phyloP scores from a whole-genome alignment of 2,797 vertebrate genomes.

The Heteromormyrus szaboi region DNA sequence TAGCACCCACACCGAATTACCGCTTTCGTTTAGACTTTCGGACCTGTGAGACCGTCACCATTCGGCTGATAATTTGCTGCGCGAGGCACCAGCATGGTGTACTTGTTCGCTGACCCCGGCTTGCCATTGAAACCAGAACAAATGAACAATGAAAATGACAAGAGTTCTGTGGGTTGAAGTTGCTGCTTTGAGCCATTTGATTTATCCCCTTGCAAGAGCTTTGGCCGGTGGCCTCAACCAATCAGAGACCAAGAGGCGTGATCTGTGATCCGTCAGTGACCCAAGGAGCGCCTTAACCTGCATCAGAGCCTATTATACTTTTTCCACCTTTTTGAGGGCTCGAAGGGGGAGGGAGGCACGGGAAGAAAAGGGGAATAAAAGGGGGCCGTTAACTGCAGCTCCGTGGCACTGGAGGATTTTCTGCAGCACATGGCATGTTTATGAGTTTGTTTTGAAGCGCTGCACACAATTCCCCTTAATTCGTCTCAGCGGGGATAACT shows the following conservation, averaged over 20 bases:
- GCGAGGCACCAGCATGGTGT: neutral
- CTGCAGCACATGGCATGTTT: conserved; percentile 57
- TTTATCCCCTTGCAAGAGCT: conserved; percentile 1
- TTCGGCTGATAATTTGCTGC: neutral
- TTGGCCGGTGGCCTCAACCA: neutral
- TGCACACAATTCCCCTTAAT: conserved; percentile 35
- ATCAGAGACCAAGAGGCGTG: neutral
- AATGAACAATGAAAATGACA: conserved; percentile 18
- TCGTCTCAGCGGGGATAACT: conserved; percentile 51
- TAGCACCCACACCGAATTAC: conserved; percentile 6
- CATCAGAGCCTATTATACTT: conserved; percentile 16
- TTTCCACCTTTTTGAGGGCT: neutral
- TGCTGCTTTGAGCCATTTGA: neutral
- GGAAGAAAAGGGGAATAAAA: conserved; percentile 5
- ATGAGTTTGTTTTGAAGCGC: conserved; percentile 63
- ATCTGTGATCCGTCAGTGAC: conserved; percentile 9
- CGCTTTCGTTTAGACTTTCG: neutral
- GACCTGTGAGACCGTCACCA: neutral
- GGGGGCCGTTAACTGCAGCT: conserved; percentile 37
- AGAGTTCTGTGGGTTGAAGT: neutral
- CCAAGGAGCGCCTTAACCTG: conserved; percentile 3
- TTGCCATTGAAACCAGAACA: conserved; percentile 13
- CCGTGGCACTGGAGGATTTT: conserved; percentile 20
- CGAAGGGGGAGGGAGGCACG: neutral
- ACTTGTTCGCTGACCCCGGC: neutral